Conservation (phyloP, 2,888 invertebrate genomes). For the Drosophila phalerata region DNA sequence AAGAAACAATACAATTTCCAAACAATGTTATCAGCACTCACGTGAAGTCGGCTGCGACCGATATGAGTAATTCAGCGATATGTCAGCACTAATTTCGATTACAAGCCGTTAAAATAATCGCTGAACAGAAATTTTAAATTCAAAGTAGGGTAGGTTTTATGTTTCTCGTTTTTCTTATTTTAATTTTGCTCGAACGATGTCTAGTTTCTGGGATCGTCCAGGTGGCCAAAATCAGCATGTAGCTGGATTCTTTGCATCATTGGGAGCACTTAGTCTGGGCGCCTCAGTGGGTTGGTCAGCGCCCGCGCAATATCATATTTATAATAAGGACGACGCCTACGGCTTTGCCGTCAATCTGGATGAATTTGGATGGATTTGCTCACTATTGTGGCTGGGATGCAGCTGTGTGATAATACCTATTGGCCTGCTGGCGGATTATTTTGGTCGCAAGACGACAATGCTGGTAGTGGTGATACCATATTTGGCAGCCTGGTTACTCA, state of each 20-base stretch:
- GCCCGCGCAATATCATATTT: conserved; percentile 86
- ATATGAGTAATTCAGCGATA: background rate
- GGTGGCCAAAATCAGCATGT: conserved; percentile 9
- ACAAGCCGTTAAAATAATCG: background rate
- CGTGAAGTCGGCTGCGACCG: conserved; percentile 25
- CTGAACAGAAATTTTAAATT: conserved; percentile 13
- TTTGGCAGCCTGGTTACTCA: conserved; percentile 89
- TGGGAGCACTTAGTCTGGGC: conserved; percentile 33
- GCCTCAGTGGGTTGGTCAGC: conserved; percentile 90
- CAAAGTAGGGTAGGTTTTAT: background rate
- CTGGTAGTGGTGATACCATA: conserved; percentile 86
- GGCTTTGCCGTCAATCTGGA: conserved; percentile 36
- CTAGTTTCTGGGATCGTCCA: conserved; percentile 26
- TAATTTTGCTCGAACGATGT: conserved; percentile 16
- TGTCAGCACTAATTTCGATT: conserved; percentile 3
- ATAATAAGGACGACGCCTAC: conserved; percentile 5
- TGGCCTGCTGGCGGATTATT: conserved; percentile 88
- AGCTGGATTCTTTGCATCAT: conserved; percentile 23
- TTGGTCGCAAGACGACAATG: conserved; percentile 89
- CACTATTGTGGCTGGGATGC: conserved; percentile 89
- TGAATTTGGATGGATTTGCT: conserved; percentile 89
- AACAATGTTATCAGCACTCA: too few species aligned
- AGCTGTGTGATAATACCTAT: conserved; percentile 89
- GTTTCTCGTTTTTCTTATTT: background rate
- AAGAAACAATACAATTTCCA: conserved; percentile 8